Conservation (phyloP, 1,140 invertebrate genomes). For the Brachionus asplanchnoidis region DNA sequence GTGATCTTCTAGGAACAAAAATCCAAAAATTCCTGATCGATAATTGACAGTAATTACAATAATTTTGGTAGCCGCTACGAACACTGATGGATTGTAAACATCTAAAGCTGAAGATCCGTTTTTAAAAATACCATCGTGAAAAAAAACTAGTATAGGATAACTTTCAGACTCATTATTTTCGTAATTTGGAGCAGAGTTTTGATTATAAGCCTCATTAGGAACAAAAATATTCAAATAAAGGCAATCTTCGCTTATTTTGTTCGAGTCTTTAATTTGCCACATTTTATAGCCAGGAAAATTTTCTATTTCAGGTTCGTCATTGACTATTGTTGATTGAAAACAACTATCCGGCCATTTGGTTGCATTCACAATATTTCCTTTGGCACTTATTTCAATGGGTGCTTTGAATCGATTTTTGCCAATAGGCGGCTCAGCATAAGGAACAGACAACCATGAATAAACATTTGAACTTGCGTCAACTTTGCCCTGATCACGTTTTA, state of each 20-base stretch:
- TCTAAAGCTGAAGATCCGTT: slow-evolving; percentile 27
- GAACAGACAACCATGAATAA: slow-evolving; percentile 44
- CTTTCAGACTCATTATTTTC: slow-evolving; percentile 43
- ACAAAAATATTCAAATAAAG: slow-evolving; percentile 46
- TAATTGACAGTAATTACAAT: slow-evolving; percentile 55
- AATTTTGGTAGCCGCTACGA: slow-evolving; percentile 47
- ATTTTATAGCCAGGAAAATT: slow-evolving; percentile 60
- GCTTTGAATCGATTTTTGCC: slow-evolving; percentile 44
- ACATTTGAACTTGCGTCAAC: neutral
- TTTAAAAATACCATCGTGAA: slow-evolving; percentile 43
- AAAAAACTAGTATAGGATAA: slow-evolving; percentile 45
- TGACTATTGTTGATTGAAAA: slow-evolving; percentile 52
- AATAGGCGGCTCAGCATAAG: slow-evolving; percentile 46
- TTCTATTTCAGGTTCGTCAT: slow-evolving; percentile 82
- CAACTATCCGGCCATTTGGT: slow-evolving; percentile 34
- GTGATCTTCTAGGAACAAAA: slow-evolving; percentile 44
- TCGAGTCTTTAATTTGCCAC: neutral
- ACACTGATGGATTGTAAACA: slow-evolving; percentile 43
- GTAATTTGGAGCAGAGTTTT: neutral
- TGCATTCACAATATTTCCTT: slow-evolving; percentile 60
- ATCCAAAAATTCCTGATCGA: slow-evolving; percentile 49
- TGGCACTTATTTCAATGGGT: slow-evolving; percentile 63
- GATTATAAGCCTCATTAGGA: neutral
- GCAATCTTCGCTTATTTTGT: slow-evolving; percentile 45
- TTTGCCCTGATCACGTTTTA: neutral